A percentile compares a stretch with the other conserved stretches of the same genome.
Evolutionary conservation across 35 echinoderm and acorn worm genomes (phyloP).

Genomic region (Ophiothrix spiculata): DNA sequence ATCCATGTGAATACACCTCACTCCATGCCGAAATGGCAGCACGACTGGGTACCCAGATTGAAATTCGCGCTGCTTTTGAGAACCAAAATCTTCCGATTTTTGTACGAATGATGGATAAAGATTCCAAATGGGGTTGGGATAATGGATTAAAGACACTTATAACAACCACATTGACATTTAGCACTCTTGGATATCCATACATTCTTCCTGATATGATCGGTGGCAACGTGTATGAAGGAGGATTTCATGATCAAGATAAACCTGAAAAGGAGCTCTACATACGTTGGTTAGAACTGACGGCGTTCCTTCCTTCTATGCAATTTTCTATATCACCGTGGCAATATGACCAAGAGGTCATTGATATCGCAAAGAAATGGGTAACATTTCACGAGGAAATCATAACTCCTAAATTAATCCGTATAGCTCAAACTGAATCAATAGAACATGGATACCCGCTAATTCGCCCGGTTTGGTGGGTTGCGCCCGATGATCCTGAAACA

Average conservation of each 20-base stretch:
- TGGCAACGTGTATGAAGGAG: slow-evolving; percentile 85
- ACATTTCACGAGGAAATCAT: slow-evolving; percentile 74
- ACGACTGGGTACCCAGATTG: slow-evolving; percentile 69
- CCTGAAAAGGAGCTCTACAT: slow-evolving; percentile 79
- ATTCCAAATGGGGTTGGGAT: slow-evolving; percentile 86
- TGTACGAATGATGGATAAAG: slow-evolving; percentile 98
- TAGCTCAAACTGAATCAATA: slow-evolving; percentile 60
- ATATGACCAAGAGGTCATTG: slow-evolving; percentile 81
- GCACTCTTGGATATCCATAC: slow-evolving; percentile 86
- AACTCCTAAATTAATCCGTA: slow-evolving; percentile 62
- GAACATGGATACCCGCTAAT: slow-evolving; percentile 69
- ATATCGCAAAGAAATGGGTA: slow-evolving; percentile 66
- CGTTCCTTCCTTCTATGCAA: slow-evolving; percentile 96
- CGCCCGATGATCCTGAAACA: slow-evolving; percentile 64
- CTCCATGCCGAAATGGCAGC: slow-evolving; percentile 74
- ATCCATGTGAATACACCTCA: slow-evolving; percentile 86
- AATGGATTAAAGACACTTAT: slow-evolving; percentile 93
- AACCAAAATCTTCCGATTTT: slow-evolving; percentile 87
- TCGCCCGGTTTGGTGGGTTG: slow-evolving; percentile 95
- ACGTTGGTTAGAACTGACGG: slow-evolving; percentile 90
- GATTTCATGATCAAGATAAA: slow-evolving; percentile 57
- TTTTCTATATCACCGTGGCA: slow-evolving; percentile 98
- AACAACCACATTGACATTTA: slow-evolving; percentile 81
- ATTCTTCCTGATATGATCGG: slow-evolving; percentile 97
- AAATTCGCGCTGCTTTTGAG: slow-evolving; percentile 82